These are phyloP conservation scores for Eremophila alpestris DNA, from an alignment of 2,797 vertebrate species.

Conservation along the genomic window DNA sequence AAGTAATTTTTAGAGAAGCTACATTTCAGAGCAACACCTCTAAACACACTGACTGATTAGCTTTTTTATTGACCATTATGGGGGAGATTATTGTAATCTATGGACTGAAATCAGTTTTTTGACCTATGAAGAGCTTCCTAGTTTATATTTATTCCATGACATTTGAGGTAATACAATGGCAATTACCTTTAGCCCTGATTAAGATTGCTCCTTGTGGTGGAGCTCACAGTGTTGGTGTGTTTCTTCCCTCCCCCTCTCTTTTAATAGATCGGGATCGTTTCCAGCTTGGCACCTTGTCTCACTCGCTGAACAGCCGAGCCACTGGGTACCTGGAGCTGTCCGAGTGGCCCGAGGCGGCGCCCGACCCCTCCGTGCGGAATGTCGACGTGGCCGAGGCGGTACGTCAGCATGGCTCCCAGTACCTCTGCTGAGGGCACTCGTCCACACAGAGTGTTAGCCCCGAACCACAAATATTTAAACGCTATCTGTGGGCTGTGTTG, in stretches of 20 bases:
- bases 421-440: constrained; percentile 21
- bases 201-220: constrained; percentile 72
- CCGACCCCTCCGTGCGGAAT: constrained; percentile 91
- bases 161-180: constrained; percentile 83
- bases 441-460: background rate
- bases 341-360: constrained; percentile 90
- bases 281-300: constrained; percentile 95
- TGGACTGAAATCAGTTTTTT: constrained; percentile 86
- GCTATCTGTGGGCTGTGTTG: background rate
- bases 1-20: constrained; percentile 86
- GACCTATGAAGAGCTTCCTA: constrained; percentile 82
- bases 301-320: constrained; percentile 89
- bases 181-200: constrained; percentile 80
- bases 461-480: background rate
- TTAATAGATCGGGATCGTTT: constrained; percentile 92
- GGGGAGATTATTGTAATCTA: constrained; percentile 84
- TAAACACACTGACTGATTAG: constrained; percentile 87
- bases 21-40: constrained; percentile 86
- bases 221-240: constrained; percentile 68
- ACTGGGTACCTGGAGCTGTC: constrained; percentile 92
- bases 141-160: constrained; percentile 83
- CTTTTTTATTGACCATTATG: constrained; percentile 86
- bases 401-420: constrained; percentile 65
- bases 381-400: constrained; percentile 90
- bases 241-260: background rate